Conservation (phyloP, 2,888 invertebrate genomes). For the Chaetoderma sp. region DNA sequence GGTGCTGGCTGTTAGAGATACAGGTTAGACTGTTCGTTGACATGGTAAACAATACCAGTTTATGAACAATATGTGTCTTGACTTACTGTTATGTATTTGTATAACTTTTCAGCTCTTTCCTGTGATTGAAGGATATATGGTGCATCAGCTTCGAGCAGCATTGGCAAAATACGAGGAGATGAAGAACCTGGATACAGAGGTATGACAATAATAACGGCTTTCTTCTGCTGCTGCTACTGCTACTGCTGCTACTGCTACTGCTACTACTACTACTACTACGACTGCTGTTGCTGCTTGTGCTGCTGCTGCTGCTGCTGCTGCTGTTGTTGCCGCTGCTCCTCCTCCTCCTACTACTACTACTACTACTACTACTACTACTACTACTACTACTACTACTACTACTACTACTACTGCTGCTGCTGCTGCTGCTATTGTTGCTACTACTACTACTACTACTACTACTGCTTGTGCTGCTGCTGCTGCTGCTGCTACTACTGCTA, state of each 20-base stretch:
- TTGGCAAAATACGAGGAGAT: slow-evolving; percentile 65
- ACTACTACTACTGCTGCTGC: not conserved
- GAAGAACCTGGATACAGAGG: slow-evolving; percentile 49
- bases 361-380: not conserved
- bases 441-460: slow-evolving; percentile 5
- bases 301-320: not conserved
- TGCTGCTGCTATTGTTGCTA: not conserved
- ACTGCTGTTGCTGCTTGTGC: too few relatives aligned
- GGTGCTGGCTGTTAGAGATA: too few relatives aligned
- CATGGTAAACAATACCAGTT: too few relatives aligned
- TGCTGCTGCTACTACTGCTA: not conserved
- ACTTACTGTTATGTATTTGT: not conserved
- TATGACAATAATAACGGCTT: not conserved
- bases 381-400: not conserved
- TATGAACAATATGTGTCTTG: not conserved
- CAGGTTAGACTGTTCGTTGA: too few relatives aligned
- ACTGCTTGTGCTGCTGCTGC: too few relatives aligned
- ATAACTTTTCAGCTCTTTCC: slow-evolving; percentile 55
- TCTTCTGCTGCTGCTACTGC: not conserved
- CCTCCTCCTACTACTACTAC: too few relatives aligned
- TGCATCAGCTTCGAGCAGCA: slow-evolving; percentile 60
- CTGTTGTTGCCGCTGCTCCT: not conserved
- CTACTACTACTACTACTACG: too few relatives aligned
- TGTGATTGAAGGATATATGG: slow-evolving; percentile 60
- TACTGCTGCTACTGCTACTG: not conserved